Evolutionary conservation across 23 tunicate genomes (phyloP).

Genomic region (Oikopleura dioica): DNA sequence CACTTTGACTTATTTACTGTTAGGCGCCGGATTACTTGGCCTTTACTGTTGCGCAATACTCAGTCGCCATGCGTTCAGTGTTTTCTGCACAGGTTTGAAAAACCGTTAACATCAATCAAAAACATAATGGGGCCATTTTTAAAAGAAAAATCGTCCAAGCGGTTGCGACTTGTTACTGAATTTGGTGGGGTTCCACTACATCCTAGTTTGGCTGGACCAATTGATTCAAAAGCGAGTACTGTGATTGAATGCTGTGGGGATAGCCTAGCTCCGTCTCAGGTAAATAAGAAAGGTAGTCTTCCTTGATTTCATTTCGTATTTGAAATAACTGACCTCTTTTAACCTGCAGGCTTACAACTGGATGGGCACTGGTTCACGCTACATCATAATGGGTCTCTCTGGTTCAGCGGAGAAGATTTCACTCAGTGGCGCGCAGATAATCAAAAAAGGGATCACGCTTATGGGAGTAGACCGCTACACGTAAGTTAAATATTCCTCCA

Average conservation of each 20-base stretch:
- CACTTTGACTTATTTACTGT: too few relatives aligned
- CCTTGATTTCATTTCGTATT: too few relatives aligned
- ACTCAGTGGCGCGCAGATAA: neutral
- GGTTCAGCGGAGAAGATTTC: neutral
- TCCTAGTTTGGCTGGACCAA: neutral
- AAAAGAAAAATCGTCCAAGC: neutral
- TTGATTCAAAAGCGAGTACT: neutral
- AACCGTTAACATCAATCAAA: too few relatives aligned
- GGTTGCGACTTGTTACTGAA: neutral
- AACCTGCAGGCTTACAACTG: too few relatives aligned
- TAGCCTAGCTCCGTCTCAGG: neutral
- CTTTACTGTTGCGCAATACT: neutral
- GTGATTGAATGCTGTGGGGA: neutral
- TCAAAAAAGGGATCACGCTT: too few relatives aligned
- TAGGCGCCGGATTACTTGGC: slow-evolving; percentile 12
- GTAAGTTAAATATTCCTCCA: neutral
- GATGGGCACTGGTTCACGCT: neutral
- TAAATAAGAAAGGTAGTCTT: too few relatives aligned
- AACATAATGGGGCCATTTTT: too few relatives aligned
- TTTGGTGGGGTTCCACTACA: slow-evolving; percentile 10
- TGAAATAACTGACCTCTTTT: too few relatives aligned
- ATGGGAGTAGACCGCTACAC: too few relatives aligned
- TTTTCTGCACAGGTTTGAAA: neutral
- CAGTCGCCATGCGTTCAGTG: neutral
- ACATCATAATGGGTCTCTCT: neutral